Evolutionary conservation across 1,140 invertebrate species (phyloP).

Genomic region (Drosophila parvula): DNA sequence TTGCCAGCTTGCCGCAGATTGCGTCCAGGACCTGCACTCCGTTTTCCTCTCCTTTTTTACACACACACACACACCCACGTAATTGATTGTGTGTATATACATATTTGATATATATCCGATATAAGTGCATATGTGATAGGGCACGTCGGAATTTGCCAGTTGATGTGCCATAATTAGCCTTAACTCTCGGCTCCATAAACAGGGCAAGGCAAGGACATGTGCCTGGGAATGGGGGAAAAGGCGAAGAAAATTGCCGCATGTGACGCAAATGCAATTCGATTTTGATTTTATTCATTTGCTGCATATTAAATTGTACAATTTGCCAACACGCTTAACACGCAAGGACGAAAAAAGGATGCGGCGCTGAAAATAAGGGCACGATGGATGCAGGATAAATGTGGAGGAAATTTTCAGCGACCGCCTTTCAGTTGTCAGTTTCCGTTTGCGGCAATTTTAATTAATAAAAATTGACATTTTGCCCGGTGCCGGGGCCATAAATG

Average conservation of each 20-base stretch:
- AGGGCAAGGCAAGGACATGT: not conserved
- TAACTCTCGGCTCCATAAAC: constrained; percentile 34
- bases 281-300: constrained; percentile 62
- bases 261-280: constrained; percentile 42
- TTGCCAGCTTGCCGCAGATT: constrained; percentile 57
- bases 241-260: constrained; percentile 16
- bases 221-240: not conserved
- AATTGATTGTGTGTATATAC: constrained; percentile 36
- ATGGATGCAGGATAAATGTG: constrained; percentile 12
- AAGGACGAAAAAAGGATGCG: not conserved
- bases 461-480: constrained; percentile 53
- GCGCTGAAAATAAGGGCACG: not conserved
- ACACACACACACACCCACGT: not conserved
- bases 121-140: constrained; percentile 16
- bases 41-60: not conserved
- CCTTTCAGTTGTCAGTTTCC: constrained; percentile 55
- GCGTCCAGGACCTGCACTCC: constrained; percentile 8
- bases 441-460: constrained; percentile 58
- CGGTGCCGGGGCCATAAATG: constrained; percentile 14
- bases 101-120: not conserved
- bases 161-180: constrained; percentile 59
- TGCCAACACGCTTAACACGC: constrained; percentile 3
- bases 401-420: constrained; percentile 13
- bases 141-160: constrained; percentile 34
- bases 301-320: constrained; percentile 42